Conservation (phyloP, 1,140 invertebrate species). For the Hylaeus volcanicus region DNA sequence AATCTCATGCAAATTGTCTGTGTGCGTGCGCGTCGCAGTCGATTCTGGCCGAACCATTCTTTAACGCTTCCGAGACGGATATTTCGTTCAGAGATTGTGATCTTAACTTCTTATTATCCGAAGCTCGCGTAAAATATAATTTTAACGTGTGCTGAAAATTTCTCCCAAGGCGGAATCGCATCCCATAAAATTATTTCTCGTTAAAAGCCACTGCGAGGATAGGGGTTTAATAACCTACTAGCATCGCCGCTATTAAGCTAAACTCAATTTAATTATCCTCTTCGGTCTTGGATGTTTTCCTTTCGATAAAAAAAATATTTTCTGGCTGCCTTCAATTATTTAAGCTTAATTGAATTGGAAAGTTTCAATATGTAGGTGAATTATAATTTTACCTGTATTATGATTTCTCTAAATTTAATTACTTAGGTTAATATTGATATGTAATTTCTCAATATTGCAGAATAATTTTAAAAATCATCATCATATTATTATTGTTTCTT, state of each 20-base stretch:
- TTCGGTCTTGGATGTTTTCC: no score
- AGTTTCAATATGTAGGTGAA: no score
- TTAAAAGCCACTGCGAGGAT: neutral
- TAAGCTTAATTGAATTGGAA: no score
- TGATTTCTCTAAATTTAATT: no score
- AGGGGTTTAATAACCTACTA: conserved; percentile 6
- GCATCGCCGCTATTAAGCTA: neutral
- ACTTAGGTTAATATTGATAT: no score
- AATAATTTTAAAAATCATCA: no score
- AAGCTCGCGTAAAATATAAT: neutral
- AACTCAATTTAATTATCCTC: conserved; percentile 22
- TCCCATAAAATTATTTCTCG: neutral
- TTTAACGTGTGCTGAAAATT: neutral
- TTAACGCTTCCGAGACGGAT: conserved; percentile 16
- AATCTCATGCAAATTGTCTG: conserved; percentile 56
- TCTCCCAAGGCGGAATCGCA: no score
- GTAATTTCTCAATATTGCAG: no score
- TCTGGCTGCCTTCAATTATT: no score
- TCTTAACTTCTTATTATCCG: neutral
- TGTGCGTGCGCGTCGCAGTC: conserved; percentile 42
- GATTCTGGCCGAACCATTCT: conserved; percentile 20
- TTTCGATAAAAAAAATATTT: no score
- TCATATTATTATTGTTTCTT: no score
- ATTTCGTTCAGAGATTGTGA: conserved; percentile 4
- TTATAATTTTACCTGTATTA: no score